These are phyloP conservation scores for Myodes glareolus DNA, from an alignment of 2,113 vertebrate genomes.

Conservation along the genomic window DNA sequence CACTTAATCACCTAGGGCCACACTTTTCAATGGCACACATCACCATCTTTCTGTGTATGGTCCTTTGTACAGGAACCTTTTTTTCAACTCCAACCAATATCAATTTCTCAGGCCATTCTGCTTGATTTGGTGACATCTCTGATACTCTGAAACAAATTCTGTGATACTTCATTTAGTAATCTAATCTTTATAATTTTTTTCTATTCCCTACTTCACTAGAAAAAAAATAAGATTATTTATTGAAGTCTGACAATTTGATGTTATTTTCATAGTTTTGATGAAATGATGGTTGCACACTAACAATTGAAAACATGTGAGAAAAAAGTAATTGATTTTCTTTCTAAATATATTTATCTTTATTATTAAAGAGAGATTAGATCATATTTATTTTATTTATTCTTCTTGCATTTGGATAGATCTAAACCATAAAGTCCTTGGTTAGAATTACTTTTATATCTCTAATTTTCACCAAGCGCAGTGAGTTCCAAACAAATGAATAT, in stretches of 20 bases:
- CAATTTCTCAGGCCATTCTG: neutral
- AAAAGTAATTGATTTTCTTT: neutral
- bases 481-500: conserved; percentile 19
- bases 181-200: neutral
- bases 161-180: too few relatives aligned
- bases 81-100: neutral
- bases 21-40: neutral
- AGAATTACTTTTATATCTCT: conserved; percentile 11
- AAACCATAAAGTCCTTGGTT: neutral
- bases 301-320: neutral
- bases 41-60: neutral
- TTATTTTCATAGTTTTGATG: neutral
- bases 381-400: neutral
- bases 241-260: neutral
- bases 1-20: neutral
- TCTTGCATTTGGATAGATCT: neutral
- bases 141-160: neutral
- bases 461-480: neutral
- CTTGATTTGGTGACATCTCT: neutral
- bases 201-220: neutral
- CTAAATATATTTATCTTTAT: neutral
- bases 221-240: neutral
- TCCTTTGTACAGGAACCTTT: neutral
- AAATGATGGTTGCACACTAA: neutral
- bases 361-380: neutral